Evolutionary conservation across 1,140 invertebrate genomes (phyloP).

Genomic region (Gonatopus flavifemur): DNA sequence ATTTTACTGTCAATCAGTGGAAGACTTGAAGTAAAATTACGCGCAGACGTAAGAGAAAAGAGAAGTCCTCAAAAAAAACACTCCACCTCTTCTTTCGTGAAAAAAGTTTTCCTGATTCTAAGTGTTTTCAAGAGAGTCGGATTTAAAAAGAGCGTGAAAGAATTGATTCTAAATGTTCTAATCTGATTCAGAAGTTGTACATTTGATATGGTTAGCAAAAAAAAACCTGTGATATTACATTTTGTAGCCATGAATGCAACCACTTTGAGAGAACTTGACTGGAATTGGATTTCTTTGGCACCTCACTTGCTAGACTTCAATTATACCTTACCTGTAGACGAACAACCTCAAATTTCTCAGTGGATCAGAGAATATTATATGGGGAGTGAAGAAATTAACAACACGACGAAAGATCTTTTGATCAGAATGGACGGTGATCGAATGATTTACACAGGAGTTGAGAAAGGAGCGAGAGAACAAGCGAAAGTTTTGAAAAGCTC

Average conservation of each 20-base stretch:
- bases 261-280: not conserved
- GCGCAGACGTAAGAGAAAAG: too few relatives aligned
- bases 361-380: not conserved
- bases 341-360: not conserved
- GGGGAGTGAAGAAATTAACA: not conserved
- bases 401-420: not conserved
- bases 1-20: too few relatives aligned
- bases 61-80: too few relatives aligned
- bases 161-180: too few relatives aligned
- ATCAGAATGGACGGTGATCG: not conserved
- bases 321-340: not conserved
- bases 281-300: not conserved
- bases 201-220: conserved; percentile 49
- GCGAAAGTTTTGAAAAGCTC: not conserved
- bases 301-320: not conserved
- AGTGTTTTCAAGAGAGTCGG: too few relatives aligned
- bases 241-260: too few relatives aligned
- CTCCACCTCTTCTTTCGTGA: too few relatives aligned
- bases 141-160: too few relatives aligned
- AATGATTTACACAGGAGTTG: not conserved
- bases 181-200: too few relatives aligned
- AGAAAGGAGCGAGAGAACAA: not conserved
- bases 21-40: too few relatives aligned
- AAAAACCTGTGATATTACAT: conserved; percentile 40
- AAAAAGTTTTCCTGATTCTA: too few relatives aligned